Percentiles rank a stretch among this genome's conserved stretches.
Evolutionary conservation across 2,888 invertebrate genomes (phyloP).

Genomic region (Lasioglossum malachurum): DNA sequence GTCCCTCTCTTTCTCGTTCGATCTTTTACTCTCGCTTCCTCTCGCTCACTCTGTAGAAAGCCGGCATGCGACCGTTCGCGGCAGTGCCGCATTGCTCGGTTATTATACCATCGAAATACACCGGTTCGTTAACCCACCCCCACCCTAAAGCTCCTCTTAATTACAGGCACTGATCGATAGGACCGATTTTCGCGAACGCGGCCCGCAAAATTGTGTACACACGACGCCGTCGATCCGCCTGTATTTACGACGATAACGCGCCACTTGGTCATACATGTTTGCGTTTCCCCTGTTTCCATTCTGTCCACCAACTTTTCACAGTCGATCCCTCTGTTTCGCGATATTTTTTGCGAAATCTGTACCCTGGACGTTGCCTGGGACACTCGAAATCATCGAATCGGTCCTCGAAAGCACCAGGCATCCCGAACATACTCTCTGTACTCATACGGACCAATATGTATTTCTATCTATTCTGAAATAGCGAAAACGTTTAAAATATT

Average conservation of each 20-base stretch:
- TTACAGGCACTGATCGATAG: conserved; percentile 66
- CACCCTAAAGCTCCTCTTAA: conserved; percentile 54
- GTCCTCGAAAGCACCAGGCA: background rate
- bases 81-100: conserved; percentile 62
- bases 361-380: background rate
- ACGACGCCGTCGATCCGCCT: conserved; percentile 44
- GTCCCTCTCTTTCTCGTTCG: conserved; percentile 65
- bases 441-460: no score
- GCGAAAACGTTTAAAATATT: no score
- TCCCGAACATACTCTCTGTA: no score
- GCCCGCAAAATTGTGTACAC: conserved; percentile 57
- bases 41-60: conserved; percentile 71
- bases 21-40: conserved; percentile 42
- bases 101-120: conserved; percentile 70
- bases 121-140: conserved; percentile 63
- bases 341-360: background rate
- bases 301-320: conserved; percentile 20
- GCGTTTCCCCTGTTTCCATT: conserved; percentile 2
- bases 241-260: conserved; percentile 60
- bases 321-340: background rate
- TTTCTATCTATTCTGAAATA: no score
- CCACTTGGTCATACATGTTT: background rate
- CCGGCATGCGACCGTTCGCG: conserved; percentile 48
- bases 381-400: background rate
- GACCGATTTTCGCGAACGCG: conserved; percentile 64